Evolutionary conservation across 2,113 vertebrate genomes (phyloP).

Genomic region (Eulemur rufifrons): DNA sequence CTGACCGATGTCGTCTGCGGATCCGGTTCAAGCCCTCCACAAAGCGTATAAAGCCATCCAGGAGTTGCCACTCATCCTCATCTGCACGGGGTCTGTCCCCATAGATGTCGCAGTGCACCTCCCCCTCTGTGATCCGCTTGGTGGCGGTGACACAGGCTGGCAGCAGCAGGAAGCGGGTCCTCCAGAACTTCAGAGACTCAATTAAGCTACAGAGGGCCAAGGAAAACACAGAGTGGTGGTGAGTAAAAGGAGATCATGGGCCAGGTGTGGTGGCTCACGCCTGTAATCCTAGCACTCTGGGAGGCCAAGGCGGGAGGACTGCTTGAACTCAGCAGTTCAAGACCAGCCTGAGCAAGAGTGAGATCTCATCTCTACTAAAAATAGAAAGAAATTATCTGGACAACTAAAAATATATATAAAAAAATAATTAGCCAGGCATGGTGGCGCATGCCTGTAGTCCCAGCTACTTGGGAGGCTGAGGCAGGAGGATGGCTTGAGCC

Average conservation of each 20-base stretch:
- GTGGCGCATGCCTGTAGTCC: too few relatives aligned
- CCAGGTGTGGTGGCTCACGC: too few relatives aligned
- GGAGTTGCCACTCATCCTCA: conserved; percentile 92
- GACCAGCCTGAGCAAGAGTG: too few relatives aligned
- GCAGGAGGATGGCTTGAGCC: too few relatives aligned
- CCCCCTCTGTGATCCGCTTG: conserved; percentile 92
- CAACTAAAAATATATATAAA: too few relatives aligned
- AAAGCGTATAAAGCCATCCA: conserved; percentile 97
- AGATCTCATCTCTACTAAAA: too few relatives aligned
- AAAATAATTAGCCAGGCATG: too few relatives aligned
- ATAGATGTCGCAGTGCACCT: conserved; percentile 94
- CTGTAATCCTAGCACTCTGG: too few relatives aligned
- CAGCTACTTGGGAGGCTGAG: too few relatives aligned
- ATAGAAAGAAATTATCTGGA: too few relatives aligned
- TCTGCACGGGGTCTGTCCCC: conserved; percentile 89
- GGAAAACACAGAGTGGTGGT: neutral
- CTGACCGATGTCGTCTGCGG: conserved; percentile 94
- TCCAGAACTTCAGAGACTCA: conserved; percentile 98
- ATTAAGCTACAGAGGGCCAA: conserved; percentile 87
- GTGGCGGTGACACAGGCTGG: conserved; percentile 94
- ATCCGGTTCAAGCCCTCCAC: conserved; percentile 98
- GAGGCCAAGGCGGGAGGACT: too few relatives aligned
- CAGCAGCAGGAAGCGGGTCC: conserved; percentile 95
- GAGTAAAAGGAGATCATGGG: neutral
- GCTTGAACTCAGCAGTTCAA: too few relatives aligned